phyloP scores from a whole-genome alignment of 2,797 vertebrate genomes.

The Thripadectes ignobilis region DNA sequence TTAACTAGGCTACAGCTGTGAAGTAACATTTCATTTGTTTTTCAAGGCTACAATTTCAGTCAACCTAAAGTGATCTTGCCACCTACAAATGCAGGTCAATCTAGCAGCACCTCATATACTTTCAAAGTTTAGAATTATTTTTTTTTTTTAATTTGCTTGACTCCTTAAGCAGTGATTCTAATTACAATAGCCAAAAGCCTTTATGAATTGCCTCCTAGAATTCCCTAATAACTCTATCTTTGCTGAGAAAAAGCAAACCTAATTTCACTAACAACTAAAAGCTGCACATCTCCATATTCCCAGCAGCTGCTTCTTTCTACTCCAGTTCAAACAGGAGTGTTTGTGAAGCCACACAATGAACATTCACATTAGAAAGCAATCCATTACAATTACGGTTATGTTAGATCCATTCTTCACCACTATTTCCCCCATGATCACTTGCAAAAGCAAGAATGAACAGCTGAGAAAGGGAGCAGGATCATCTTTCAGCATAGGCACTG shows the following conservation, averaged over 20 bases:
- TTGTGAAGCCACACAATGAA: neutral
- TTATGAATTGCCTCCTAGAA: neutral
- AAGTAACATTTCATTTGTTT: neutral
- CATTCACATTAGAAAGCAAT: neutral
- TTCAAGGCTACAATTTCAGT: neutral
- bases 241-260: neutral
- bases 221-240: neutral
- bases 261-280: neutral
- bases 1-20: neutral
- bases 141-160: neutral
- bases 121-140: neutral
- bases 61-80: neutral
- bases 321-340: neutral
- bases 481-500: slow-evolving; percentile 32
- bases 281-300: neutral
- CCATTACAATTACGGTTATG: neutral
- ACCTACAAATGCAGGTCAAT: neutral
- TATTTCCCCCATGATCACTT: neutral
- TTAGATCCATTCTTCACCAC: neutral
- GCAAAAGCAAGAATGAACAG: slow-evolving; percentile 18
- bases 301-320: neutral
- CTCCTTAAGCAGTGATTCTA: neutral
- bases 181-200: neutral
- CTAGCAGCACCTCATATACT: neutral
- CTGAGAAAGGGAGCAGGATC: slow-evolving; percentile 10